Conservation (phyloP, 2,797 vertebrate genomes). For the Gymnoscopelus microlampas region DNA sequence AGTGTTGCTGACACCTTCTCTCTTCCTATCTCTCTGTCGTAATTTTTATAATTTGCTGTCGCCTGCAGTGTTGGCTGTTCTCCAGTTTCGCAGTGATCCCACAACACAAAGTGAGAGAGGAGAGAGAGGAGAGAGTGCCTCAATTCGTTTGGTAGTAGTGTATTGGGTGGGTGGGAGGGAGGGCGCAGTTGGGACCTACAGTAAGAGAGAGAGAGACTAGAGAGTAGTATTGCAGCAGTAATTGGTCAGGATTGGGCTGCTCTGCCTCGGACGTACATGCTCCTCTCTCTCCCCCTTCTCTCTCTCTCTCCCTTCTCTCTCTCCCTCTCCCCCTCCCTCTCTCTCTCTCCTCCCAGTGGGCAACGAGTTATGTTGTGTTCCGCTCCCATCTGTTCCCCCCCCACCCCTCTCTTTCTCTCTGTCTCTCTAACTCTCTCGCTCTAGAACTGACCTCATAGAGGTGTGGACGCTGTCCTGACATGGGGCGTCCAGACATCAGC, state of each 20-base stretch:
- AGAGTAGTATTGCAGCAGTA: conserved; percentile 70
- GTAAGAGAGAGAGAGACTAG: not conserved
- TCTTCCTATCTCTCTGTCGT: conserved; percentile 30
- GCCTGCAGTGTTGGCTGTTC: conserved; percentile 65
- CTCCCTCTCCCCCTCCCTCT: conserved; percentile 14
- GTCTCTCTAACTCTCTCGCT: conserved; percentile 58
- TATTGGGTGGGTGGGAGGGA: not conserved
- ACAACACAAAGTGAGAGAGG: conserved; percentile 40
- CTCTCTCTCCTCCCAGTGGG: conserved; percentile 62
- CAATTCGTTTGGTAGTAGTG: conserved; percentile 26
- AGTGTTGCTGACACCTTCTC: conserved; percentile 33
- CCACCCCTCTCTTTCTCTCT: conserved; percentile 20
- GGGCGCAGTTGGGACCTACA: not conserved
- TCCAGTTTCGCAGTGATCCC: conserved; percentile 62
- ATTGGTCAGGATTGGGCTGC: conserved; percentile 78
- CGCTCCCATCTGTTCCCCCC: conserved; percentile 66
- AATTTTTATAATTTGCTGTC: conserved; percentile 55
- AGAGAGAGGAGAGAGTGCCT: conserved; percentile 40
- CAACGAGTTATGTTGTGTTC: conserved; percentile 66
- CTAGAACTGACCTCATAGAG: conserved; percentile 74
- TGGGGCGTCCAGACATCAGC: conserved; percentile 43
- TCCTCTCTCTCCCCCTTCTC: conserved; percentile 44
- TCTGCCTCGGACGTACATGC: conserved; percentile 55
- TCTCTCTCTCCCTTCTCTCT: conserved; percentile 28
- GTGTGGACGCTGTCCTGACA: conserved; percentile 66